These are phyloP conservation scores for Magallana gigas DNA, from an alignment of 1,140 invertebrate species.

Conservation along the genomic window DNA sequence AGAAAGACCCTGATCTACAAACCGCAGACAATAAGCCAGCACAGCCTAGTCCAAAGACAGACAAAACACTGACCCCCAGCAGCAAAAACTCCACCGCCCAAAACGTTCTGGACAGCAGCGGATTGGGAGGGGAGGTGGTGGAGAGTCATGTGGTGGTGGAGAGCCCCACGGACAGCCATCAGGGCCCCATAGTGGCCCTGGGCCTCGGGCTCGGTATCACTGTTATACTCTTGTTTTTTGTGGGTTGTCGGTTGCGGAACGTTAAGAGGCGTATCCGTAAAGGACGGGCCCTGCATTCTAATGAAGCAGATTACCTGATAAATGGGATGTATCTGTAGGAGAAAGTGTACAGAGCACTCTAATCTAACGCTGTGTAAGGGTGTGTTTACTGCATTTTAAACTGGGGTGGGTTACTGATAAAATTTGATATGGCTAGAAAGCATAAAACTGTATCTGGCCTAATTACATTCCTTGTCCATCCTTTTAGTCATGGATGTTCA, in stretches of 20 bases:
- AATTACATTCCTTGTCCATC: no score
- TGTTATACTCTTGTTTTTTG: slow-evolving; percentile 86
- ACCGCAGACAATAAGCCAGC: neutral
- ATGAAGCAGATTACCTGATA: slow-evolving; percentile 97
- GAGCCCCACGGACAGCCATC: slow-evolving; percentile 63
- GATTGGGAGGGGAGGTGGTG: neutral
- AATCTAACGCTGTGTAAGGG: neutral
- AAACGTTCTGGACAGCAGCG: neutral
- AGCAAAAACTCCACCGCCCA: slow-evolving; percentile 16
- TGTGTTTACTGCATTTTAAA: neutral
- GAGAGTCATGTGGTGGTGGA: slow-evolving; percentile 58
- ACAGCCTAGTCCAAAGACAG: neutral
- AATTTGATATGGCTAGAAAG: no score
- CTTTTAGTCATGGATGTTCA: no score
- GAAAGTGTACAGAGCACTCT: no score
- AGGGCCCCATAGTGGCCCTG: slow-evolving; percentile 91
- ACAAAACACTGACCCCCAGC: neutral
- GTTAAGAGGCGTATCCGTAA: slow-evolving; percentile 87
- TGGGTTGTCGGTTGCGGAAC: slow-evolving; percentile 89
- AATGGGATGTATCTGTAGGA: slow-evolving; percentile 96
- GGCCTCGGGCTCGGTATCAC: slow-evolving; percentile 87
- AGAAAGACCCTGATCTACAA: neutral
- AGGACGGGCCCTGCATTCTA: slow-evolving; percentile 91
- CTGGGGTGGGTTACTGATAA: neutral
- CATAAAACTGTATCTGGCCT: neutral